Evolutionary conservation across 2,113 vertebrate genomes (phyloP).

Genomic region (Ploceus nigricollis): DNA sequence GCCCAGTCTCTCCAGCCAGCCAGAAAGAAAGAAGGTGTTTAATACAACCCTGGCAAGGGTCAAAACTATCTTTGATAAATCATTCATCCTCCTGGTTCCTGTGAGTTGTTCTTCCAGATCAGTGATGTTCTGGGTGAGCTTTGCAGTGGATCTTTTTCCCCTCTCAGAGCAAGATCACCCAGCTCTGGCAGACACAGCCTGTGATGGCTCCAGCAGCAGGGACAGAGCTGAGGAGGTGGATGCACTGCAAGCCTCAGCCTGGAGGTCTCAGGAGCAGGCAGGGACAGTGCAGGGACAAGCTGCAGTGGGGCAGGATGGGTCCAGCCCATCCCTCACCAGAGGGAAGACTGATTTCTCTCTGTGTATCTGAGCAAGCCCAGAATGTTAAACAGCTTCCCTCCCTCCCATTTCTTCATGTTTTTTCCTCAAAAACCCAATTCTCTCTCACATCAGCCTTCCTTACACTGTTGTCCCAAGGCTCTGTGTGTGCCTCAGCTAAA

Average conservation of each 20-base stretch:
- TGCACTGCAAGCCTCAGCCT: background rate
- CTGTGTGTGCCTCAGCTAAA: background rate
- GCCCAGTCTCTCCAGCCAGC: background rate
- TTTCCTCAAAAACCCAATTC: background rate
- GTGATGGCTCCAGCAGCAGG: background rate
- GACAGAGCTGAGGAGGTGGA: background rate
- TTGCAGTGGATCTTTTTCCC: background rate
- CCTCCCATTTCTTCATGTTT: background rate
- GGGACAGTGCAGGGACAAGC: background rate
- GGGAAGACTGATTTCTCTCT: background rate
- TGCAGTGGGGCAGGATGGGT: background rate
- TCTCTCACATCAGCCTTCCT: background rate
- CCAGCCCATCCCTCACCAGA: background rate
- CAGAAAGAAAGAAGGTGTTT: slow-evolving; percentile 1
- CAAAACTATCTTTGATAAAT: slow-evolving; percentile 15
- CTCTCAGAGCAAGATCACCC: background rate
- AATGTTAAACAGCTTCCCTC: background rate
- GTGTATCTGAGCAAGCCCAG: background rate
- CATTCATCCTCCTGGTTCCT: background rate
- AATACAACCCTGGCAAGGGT: background rate
- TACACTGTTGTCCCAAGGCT: background rate
- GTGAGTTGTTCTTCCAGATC: slow-evolving; percentile 39
- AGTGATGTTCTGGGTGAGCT: background rate
- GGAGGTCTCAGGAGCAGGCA: background rate
- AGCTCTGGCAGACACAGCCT: background rate